Evolutionary conservation across 2,797 vertebrate species (phyloP).

Genomic region (Oceanodroma leucorhoa): DNA sequence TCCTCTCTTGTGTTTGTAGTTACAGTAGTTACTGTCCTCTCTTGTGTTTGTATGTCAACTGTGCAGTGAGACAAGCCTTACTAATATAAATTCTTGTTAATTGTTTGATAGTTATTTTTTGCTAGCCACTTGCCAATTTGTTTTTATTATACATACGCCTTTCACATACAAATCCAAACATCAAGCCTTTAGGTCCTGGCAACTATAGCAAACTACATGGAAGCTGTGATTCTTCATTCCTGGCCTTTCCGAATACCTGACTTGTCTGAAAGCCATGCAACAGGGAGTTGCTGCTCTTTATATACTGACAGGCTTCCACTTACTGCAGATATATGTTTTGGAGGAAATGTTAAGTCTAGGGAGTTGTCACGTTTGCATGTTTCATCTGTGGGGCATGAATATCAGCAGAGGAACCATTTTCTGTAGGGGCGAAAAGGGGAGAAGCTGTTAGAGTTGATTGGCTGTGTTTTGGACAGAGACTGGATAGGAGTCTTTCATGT

Average conservation of each 20-base stretch:
- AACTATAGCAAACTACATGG: accelerated
- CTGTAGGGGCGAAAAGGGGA: not conserved
- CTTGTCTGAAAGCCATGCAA: accelerated
- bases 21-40: not conserved
- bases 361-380: not conserved
- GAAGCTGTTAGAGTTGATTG: not conserved
- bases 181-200: not conserved
- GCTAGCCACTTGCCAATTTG: not conserved
- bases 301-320: not conserved
- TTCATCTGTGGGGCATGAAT: not conserved
- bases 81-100: not conserved
- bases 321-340: not conserved
- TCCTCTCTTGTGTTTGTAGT: not conserved
- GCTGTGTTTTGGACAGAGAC: not conserved
- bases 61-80: not conserved
- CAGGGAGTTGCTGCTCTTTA: not conserved
- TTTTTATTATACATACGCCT: accelerated
- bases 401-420: not conserved
- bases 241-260: not conserved
- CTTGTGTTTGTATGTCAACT: not conserved
- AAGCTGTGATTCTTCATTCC: not conserved
- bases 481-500: not conserved
- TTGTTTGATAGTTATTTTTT: not conserved
- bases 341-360: not conserved
- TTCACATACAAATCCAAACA: not conserved